Conservation (phyloP, 1,140 invertebrate genomes). For the Cydia splendana region DNA sequence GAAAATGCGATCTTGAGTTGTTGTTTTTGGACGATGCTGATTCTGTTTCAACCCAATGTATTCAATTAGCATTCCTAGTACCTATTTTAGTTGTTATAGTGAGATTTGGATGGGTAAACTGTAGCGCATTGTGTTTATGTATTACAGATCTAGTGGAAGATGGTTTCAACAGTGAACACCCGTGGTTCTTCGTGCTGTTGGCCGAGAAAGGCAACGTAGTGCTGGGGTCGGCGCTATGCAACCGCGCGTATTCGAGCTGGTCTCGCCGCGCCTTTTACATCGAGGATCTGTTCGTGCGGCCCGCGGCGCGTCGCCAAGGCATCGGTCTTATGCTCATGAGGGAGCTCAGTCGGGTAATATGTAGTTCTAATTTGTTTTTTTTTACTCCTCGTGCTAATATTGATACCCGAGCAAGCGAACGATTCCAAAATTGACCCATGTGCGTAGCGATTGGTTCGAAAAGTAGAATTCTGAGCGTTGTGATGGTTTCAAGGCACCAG, state of each 20-base stretch:
- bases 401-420: too few relatives aligned
- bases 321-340: slow-evolving; percentile 48
- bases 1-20: too few relatives aligned
- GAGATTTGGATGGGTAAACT: background rate
- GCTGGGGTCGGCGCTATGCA: slow-evolving; percentile 54
- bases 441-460: too few relatives aligned
- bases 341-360: slow-evolving; percentile 50
- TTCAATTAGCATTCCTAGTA: too few relatives aligned
- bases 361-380: too few relatives aligned
- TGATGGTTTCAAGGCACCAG: too few relatives aligned
- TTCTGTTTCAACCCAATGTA: too few relatives aligned
- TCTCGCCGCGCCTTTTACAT: slow-evolving; percentile 63
- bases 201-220: slow-evolving; percentile 45
- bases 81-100: too few relatives aligned
- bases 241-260: slow-evolving; percentile 67
- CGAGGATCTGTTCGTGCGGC: slow-evolving; percentile 63
- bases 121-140: background rate
- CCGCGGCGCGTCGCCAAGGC: slow-evolving; percentile 46
- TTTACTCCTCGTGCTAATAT: too few relatives aligned
- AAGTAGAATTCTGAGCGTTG: too few relatives aligned
- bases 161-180: slow-evolving; percentile 43
- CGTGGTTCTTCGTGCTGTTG: slow-evolving; percentile 63
- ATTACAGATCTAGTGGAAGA: slow-evolving; percentile 49
- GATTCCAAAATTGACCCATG: too few relatives aligned
- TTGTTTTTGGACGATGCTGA: too few relatives aligned